Conservation (phyloP, 2,797 vertebrate genomes). For the Echeneis naucrates region DNA sequence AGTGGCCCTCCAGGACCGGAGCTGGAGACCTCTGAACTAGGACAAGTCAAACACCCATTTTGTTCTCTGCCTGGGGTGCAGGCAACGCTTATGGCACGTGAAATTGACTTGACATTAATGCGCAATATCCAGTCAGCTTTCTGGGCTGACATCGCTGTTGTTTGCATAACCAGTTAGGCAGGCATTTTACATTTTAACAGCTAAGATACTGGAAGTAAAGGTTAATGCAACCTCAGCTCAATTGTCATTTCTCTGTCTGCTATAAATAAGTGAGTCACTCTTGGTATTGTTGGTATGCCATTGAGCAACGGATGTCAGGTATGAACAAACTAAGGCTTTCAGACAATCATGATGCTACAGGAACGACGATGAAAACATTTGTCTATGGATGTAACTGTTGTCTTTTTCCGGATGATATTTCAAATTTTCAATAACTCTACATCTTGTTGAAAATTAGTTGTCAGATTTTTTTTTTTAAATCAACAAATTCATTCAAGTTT, state of each 20-base stretch:
- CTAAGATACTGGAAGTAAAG: not conserved
- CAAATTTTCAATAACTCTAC: not conserved
- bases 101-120: slow-evolving; percentile 18
- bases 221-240: slow-evolving; percentile 18
- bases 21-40: too few species aligned
- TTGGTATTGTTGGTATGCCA: slow-evolving; percentile 47
- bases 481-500: not conserved
- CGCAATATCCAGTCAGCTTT: not conserved
- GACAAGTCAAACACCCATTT: slow-evolving; percentile 34
- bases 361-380: slow-evolving; percentile 2
- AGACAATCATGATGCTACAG: slow-evolving; percentile 2
- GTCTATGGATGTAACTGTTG: not conserved
- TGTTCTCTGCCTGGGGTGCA: slow-evolving; percentile 15
- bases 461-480: not conserved
- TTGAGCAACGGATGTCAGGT: slow-evolving; percentile 53
- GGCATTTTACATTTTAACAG: slow-evolving; percentile 6
- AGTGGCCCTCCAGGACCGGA: too few species aligned
- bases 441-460: slow-evolving; percentile 1
- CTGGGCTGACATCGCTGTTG: not conserved
- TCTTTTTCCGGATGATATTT: not conserved
- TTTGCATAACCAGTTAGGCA: not conserved
- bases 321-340: slow-evolving; percentile 49
- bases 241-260: slow-evolving; percentile 14
- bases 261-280: slow-evolving; percentile 21
- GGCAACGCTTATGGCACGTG: slow-evolving; percentile 7